These are phyloP conservation scores for human (Homo sapiens) DNA, from an alignment of 2,113 vertebrate species.

Conservation along the genomic window GRCh38 chr13:70091501-70092000, in stretches of 20 bases:
- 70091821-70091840: no score
- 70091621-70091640: constrained; percentile 93
- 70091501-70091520: constrained; percentile 97
- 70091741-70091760: constrained; percentile 88
- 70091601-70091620: constrained; percentile 94
- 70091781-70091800: no score
- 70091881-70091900: no score
- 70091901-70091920: no score
- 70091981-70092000: no score
- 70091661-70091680: constrained; percentile 94
- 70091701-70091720: constrained; percentile 88
- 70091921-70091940: no score
- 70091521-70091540: constrained; percentile 95
- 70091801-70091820: no score
- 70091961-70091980: no score
- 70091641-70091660: constrained; percentile 89
- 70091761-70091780: no score
- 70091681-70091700: constrained; percentile 86
- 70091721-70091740: constrained; percentile 91
- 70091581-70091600: constrained; percentile 96
- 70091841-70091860: no score
- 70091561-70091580: constrained; percentile 93
- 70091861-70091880: no score
- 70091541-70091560: constrained; percentile 92
- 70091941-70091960: no score